Evolutionary conservation across 1,140 invertebrate species (phyloP).

Genomic region (Hypsibius dujardini): DNA sequence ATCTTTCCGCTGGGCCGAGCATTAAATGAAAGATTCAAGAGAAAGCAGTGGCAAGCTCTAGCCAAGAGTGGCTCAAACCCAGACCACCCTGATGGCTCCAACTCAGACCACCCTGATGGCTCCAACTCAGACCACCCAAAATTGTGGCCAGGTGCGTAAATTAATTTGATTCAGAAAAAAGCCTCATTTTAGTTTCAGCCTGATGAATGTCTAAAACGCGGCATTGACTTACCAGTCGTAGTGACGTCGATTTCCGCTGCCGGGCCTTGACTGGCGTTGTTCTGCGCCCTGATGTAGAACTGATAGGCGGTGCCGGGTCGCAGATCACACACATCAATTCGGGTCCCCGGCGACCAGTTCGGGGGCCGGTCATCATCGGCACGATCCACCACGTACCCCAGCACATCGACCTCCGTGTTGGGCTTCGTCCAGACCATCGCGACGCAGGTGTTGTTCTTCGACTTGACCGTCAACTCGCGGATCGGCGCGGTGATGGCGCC

Average conservation of each 20-base stretch:
- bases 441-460: not conserved
- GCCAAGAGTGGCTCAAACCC: no score
- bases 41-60: no score
- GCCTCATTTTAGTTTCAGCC: no score
- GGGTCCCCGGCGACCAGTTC: not conserved
- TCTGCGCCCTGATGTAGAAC: not conserved
- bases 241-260: not conserved
- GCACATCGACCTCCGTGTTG: not conserved
- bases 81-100: no score
- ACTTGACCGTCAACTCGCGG: not conserved
- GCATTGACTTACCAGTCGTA: not conserved
- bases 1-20: no score
- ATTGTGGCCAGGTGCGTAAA: no score
- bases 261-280: not conserved
- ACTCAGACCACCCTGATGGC: no score
- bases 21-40: no score
- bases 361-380: no score
- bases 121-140: no score
- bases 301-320: not conserved
- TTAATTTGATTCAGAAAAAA: no score
- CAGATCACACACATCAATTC: constrained; percentile 9
- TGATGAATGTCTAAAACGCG: not conserved
- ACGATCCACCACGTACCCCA: not conserved
- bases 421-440: not conserved
- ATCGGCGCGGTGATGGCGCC: not conserved